Evolutionary conservation across 2,888 invertebrate genomes (phyloP), one percentile per base, ranked within the genome.

Genomic region (Drosophila multiciliata): DNA sequence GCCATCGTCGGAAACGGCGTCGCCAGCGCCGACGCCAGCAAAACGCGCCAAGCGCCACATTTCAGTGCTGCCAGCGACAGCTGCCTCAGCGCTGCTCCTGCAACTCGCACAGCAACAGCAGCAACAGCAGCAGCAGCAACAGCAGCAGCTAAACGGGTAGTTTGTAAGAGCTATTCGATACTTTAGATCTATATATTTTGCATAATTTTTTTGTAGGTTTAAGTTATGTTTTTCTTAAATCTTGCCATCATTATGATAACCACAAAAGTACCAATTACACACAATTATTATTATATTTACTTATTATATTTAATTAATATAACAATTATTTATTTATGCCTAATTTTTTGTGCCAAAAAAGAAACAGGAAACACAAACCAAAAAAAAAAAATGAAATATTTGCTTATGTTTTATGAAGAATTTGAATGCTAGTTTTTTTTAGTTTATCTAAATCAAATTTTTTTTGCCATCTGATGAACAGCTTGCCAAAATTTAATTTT

Each of bases 401-500:
- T 58, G 50, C 23, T 17, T 54, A 17, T 40, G 26, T 49, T 38
- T 38, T 57, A 32, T 26, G 33, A 52, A 40, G 17, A 55, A 17
- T 35, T 42, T 53, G 6, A 11, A 33, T 61, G 7, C 15, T 58
- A 45, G 11, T 64, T 64, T 26, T 50, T 42, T 15, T 32, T 9
- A 67, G 17, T 54, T 53, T 45, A 40, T 38, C 38, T 29, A 49
- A 62, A 71, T 55, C 62, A 78, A 83, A 72, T 60, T 52, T 78
- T 48, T 50, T 75, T 80, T 87, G 89, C 89, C 89, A 89, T 89
- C 66, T 59, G 63, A 65, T 55, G 64, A 64, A 84, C 78, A 75
- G 77, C 89, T 85, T 85, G 89, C 89, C 89, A 85, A 85, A 86
- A 67, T 67, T 52, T 73, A 80, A 57, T 73, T 73, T 70, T 82